These are phyloP conservation scores for Acestrorhynchus altus DNA, from an alignment of 2,797 vertebrate genomes.

Conservation along the genomic window DNA sequence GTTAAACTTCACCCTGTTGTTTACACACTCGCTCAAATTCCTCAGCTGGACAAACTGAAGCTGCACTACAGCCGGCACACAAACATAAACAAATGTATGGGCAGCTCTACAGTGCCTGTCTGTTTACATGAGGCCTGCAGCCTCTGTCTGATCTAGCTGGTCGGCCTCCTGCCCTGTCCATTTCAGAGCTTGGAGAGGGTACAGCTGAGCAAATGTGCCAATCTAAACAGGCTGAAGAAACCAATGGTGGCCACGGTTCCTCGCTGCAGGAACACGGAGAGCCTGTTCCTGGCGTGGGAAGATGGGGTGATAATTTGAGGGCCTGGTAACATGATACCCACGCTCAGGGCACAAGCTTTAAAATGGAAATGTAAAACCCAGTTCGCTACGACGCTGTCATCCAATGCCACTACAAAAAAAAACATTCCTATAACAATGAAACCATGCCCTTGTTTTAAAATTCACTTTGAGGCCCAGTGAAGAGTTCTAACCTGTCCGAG, in stretches of 20 bases:
- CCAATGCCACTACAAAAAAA: conserved; percentile 55
- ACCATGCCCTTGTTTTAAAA: conserved; percentile 11
- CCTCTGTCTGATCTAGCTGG: conserved; percentile 36
- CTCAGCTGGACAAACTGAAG: conserved; percentile 30
- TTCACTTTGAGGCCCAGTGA: neutral
- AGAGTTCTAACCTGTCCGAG: conserved; percentile 38
- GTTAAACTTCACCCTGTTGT: conserved; percentile 64
- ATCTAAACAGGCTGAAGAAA: conserved; percentile 62
- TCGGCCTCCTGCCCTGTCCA: conserved; percentile 35
- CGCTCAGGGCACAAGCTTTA: conserved; percentile 60
- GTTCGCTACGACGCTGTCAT: conserved; percentile 54
- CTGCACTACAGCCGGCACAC: conserved; percentile 14
- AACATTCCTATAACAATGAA: conserved; percentile 31
- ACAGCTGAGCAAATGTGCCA: conserved; percentile 47
- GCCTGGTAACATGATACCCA: conserved; percentile 59
- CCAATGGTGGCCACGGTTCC: conserved; percentile 51
- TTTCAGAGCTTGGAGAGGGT: conserved; percentile 38
- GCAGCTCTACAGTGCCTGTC: conserved; percentile 4
- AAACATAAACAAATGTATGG: conserved; percentile 32
- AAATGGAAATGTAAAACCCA: conserved; percentile 57
- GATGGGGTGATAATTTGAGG: conserved; percentile 67
- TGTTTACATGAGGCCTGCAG: conserved; percentile 2
- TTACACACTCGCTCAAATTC: conserved; percentile 56
- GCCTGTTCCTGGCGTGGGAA: conserved; percentile 64
- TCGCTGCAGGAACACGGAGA: conserved; percentile 61